phyloP scores from a whole-genome alignment of 2,888 invertebrate species.

The Melinaea menophilus region DNA sequence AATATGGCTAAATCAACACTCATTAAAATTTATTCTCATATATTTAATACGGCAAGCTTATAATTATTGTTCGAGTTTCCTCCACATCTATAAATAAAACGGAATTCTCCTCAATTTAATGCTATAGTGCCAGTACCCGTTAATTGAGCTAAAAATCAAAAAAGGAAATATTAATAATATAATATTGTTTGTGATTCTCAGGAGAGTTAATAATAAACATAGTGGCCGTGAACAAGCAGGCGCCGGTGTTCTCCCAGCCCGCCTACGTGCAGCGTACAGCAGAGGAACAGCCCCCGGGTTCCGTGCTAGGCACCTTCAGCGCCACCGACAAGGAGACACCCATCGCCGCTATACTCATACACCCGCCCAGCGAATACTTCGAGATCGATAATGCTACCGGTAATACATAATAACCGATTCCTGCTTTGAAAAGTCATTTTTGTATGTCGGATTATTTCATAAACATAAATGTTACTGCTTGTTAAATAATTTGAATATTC shows the following conservation, averaged over 20 bases:
- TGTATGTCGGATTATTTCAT: too few species aligned
- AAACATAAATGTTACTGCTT: too few species aligned
- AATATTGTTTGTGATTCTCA: conserved; percentile 34
- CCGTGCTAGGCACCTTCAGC: conserved; percentile 85
- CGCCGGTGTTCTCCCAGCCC: conserved; percentile 75
- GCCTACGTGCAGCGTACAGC: conserved; percentile 74
- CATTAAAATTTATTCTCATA: too few species aligned
- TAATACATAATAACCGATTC: conserved; percentile 32
- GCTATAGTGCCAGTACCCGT: too few species aligned
- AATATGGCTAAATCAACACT: too few species aligned
- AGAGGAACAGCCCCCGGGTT: conserved; percentile 90
- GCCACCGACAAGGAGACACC: conserved; percentile 91
- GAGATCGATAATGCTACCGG: conserved; percentile 89
- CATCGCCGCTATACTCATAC: conserved; percentile 85
- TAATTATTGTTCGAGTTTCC: too few species aligned
- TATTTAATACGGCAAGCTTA: too few species aligned
- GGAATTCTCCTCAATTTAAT: too few species aligned
- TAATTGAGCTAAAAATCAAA: too few species aligned
- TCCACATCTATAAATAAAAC: too few species aligned
- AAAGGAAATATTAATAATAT: too few species aligned
- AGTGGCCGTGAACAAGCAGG: conserved; percentile 83
- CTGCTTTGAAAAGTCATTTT: not conserved
- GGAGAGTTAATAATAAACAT: conserved; percentile 82
- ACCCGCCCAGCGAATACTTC: conserved; percentile 86
- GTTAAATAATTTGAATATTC: too few species aligned